Evolutionary conservation across 2,888 invertebrate genomes (phyloP), one percentile per base, ranked within the genome.

Genomic region (Eilema caniola): DNA sequence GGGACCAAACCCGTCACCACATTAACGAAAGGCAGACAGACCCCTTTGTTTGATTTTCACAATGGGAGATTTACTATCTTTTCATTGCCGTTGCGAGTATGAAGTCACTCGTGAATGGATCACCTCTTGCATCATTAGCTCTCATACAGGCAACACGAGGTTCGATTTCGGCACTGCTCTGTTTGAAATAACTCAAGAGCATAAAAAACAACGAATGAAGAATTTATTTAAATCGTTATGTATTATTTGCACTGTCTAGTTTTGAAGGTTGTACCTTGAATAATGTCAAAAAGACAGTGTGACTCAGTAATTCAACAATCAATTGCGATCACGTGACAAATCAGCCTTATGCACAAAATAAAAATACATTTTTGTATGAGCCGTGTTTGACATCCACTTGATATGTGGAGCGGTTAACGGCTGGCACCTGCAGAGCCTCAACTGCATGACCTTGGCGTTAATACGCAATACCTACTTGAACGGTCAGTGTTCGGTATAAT

Each of bases 381-480:
- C 74, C 74, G 76, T 76, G 71, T 74, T 79, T 79, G 81, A 84
- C 78, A 83, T 78, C 78, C 78, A 85, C 79, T 84, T 78, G 76
- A 83, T 78, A 83, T 80, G 82, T 85, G 80, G 81, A 87, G 78
- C 81, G 84, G 74, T 75, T 81, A 86, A 78, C 80, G 79, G 69
- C 67, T 77, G 79, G 85, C 89, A 90, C 90, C 91, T 90, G 90
- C 89, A 88, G 89, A 90, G 89, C 90, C 90, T 90, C 90, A 88
- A 89, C 81, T 76, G 77, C 81, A 79, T 84, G 93, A 89, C 93
- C 94, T 94, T 93, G 90, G 75, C 78, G 82, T 78, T 86, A 80
- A 86, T 86, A 86, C 86, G 86, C 87, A 86, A 89, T 86, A 90
- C 85, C 88, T 86, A 88, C 88, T 89, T 86, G 85, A 88, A 84